Base-by-base conservation (phyloP, 2,888 invertebrate genomes). In the Lymantria monacha region DNA sequence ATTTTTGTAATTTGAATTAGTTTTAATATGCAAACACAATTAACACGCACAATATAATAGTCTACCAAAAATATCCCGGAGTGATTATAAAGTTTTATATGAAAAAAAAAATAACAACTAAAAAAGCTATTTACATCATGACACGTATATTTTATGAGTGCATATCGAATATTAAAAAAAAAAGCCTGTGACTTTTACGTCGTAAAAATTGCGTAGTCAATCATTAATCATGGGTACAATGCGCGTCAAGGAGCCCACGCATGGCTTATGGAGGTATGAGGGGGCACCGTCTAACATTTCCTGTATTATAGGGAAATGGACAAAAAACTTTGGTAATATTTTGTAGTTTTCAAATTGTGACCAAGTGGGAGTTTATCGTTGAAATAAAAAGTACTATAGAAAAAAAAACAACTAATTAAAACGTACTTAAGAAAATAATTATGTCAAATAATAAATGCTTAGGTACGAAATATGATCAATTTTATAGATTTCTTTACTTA, bases 151-250 rank as follows among this genome's bases (percentile, higher is more conserved):
- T 66, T 67, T 67, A 65, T 57, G 57, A 65, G 59, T 65, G 58
- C 58, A 61, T 68, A 55, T 62, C 52, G 52, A 51, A 66, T 58
- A 65, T 61, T 53, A 63, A 65, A 65, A 63, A n/a, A n/a, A 36
- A 67, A 68, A 59, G 52, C 52, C 63, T 65, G 61, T 65, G 66
- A 72, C 72, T 81, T 67, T 83, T 76, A 77, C 71, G 76, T 74
- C 58, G 67, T 75, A 79, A 86, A 87, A 85, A 87, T 85, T 87
- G 83, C 78, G 83, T 81, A 62, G 76, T 80, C 76, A 75, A 81
- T 81, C 88, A 89, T 90, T 89, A 87, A 89, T 89, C 89, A 88
- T 75, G 63, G 57, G 72, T 73, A 88, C 89, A 89, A 89, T 89
- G 87, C 85, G 84, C 79, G 88, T 88, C 89, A 81, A 66, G 72